Base-by-base conservation (phyloP, 2,113 vertebrate species). In the Siniperca chuatsi region DNA sequence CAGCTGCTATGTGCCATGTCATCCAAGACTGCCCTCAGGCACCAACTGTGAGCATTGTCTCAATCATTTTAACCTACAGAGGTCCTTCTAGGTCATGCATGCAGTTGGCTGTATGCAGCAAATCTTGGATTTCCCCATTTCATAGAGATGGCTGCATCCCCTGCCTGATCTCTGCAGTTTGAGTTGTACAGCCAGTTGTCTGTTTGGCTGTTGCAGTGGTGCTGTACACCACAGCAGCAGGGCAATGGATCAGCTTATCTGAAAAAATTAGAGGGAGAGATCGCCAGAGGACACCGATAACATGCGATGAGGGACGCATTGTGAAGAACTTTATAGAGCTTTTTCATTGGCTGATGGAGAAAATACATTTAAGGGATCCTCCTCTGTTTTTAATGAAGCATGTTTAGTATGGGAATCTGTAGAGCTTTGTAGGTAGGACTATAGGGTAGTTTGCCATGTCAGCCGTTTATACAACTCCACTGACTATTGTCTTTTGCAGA, bases 161-260 rank as follows among this genome's bases (percentile, higher is more conserved):
- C 65, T 15, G 60, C 46, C 65, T 16, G 40, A 62, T 77, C 67
- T 75, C 55, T 78, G n/a, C 21, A 50, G 72, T 61, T 2, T 52
- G 70, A 55, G 58, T 33, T 58, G 55, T 68, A 15, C 76, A 58
- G 55, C 54, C 48, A 11, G 33, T 35, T 80, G 46, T 78, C 71
- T 82, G 65, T 78, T 25, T 46, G 35, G 52, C 62, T 37, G 50
- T 18, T 65, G 67, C 29, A 10, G 65, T 3, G 50, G 72, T 68
- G 58, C 58, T 57, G 58, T 64, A 74, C 61, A 71, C 54, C 58
- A 25, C 75, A 76, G 58, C 68, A 58, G 82, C 50, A 23, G 67
- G 68, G 21, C n/a, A 18, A 65, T 40, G 58, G 54, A 86, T 90
- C 81, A 54, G 42, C 69, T 88, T 87, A 78, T 73, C 33, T 71